Evolutionary conservation across 2,888 invertebrate species (phyloP).

Genomic region (Drosophila vallismaia): DNA sequence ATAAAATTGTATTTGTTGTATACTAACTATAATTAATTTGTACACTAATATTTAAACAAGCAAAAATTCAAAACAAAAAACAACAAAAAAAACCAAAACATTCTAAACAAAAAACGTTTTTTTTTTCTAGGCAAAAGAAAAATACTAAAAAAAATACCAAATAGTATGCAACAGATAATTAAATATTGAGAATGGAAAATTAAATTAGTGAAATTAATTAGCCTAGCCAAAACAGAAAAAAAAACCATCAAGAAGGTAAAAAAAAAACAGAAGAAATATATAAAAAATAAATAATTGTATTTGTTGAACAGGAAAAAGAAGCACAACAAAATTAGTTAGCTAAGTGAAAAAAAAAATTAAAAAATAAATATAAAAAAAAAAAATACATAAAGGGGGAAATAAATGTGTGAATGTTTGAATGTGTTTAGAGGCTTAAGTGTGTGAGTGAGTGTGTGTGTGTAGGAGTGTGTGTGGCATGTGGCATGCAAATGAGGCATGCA

Average conservation of each 20-base stretch:
- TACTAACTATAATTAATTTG: conserved; percentile 61
- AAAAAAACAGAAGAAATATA: conserved; percentile 11
- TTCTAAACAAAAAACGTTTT: conserved; percentile 17
- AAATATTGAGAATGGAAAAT: conserved; percentile 36
- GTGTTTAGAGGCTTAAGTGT: neutral
- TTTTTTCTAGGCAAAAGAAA: conserved; percentile 42
- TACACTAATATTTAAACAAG: conserved; percentile 59
- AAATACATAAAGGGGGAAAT: conserved; percentile 12
- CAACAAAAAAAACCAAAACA: conserved; percentile 15
- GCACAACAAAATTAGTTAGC: conserved; percentile 46
- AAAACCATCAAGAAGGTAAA: neutral
- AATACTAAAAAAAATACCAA: conserved; percentile 8
- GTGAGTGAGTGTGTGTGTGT: conserved; percentile 20
- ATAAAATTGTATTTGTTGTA: conserved; percentile 57
- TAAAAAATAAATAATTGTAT: conserved; percentile 13
- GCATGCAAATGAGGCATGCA: conserved; percentile 66
- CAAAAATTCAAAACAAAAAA: conserved; percentile 10
- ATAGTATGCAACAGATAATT: conserved; percentile 40
- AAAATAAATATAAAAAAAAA: conserved; percentile 10
- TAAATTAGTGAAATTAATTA: conserved; percentile 38
- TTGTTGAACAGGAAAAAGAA: conserved; percentile 18
- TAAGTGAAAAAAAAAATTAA: conserved; percentile 28
- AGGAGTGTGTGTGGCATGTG: conserved; percentile 8
- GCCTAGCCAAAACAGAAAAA: conserved; percentile 36
- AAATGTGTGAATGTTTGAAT: conserved; percentile 2